Base-by-base conservation (phyloP, 2,888 invertebrate species). In the Bugulina stolonifera region DNA sequence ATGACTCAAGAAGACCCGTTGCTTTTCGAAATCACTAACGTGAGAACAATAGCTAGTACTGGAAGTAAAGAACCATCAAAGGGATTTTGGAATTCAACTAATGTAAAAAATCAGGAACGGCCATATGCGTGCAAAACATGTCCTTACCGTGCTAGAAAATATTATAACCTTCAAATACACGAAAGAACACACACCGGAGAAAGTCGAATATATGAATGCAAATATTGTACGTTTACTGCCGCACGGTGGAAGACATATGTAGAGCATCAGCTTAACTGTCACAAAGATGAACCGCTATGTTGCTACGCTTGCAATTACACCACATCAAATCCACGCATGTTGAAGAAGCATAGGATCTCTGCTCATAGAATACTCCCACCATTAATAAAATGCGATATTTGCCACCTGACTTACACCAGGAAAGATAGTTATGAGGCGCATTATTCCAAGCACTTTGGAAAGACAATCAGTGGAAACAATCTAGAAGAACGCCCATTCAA, bases 401-500 rank as follows among this genome's bases (percentile, higher is more conserved):
- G 43, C 18, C 10, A 43, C 43, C 5, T 43, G 43, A 18, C 43
- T 10, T 43, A 43, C 43, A 43, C 43, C 18, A 5, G 43, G 10
- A 5, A 18, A 5, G 43, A 43, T 43, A 43, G 43, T 43, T 43
- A 10, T 18, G 18, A 43, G 18, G 43, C 43, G 10, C 43, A 43
- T 43, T 43, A 43, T 43, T 43, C 18, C 10, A 43, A 5, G 5
- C 43, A 43, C 43, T n/a, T n/a, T n/a, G n/a, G n/a, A n/a, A 10
- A 5, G 10, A 43, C 5, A 43, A 18, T 43, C 5, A 43, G 43
- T 10, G 18, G 43, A 5, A 18, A 43, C 18, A 43, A 10, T 5
- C 10, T 18, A 10, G 27, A 64, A 32, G 64, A 64, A 32, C 64
- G 27, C 29, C 64, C 64, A 14, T 64, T 64, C 64, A 64, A 64